These are phyloP conservation scores for Temnothorax curvispinosus DNA, from an alignment of 1,140 invertebrate genomes.

Conservation along the genomic window DNA sequence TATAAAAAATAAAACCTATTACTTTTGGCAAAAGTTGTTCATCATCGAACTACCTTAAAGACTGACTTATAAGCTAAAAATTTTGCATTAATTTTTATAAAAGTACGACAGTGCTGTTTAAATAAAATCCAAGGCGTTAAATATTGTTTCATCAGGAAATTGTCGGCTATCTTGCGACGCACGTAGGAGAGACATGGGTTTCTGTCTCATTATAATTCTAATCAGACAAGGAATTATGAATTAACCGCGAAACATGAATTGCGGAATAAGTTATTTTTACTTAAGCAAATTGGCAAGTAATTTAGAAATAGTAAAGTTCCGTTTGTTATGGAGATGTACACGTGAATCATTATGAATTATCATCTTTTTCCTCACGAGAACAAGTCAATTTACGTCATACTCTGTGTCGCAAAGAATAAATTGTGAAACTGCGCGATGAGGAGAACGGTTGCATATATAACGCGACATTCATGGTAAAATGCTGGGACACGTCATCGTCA, in stretches of 20 bases:
- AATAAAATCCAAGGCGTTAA: background rate
- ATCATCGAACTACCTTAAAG: too few species aligned
- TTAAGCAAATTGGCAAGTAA: conserved; percentile 3
- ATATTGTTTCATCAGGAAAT: background rate
- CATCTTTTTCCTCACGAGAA: background rate
- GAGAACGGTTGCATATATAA: background rate
- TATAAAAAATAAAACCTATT: too few species aligned
- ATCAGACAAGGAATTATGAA: background rate
- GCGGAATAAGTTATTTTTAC: background rate
- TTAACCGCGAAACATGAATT: background rate
- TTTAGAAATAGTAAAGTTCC: background rate
- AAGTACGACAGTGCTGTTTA: background rate
- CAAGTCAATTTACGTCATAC: conserved; percentile 13
- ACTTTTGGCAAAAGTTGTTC: too few species aligned
- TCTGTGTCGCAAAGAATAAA: background rate
- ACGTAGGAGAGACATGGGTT: background rate
- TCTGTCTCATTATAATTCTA: background rate
- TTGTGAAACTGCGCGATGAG: conserved; percentile 15
- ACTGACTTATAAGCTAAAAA: too few species aligned
- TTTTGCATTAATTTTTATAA: background rate
- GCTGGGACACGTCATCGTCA: background rate
- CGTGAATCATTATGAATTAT: background rate
- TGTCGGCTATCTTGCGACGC: background rate
- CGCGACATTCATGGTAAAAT: background rate
- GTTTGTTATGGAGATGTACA: background rate